These are phyloP conservation scores for Rotaria macrura DNA, from an alignment of 2,888 invertebrate genomes.

Conservation along the genomic window DNA sequence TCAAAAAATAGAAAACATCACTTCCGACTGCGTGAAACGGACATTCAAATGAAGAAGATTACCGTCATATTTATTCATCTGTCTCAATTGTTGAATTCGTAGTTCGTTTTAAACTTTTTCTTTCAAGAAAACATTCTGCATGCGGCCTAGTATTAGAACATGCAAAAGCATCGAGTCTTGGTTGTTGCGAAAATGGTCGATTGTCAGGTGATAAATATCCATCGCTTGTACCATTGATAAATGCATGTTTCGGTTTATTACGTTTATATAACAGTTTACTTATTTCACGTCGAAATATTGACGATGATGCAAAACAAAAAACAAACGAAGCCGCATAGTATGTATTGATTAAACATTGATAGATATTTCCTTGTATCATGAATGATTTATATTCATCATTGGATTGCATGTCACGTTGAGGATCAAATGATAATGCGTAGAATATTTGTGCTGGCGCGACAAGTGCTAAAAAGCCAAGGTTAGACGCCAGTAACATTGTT, in stretches of 20 bases:
- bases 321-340: neutral
- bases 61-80: neutral
- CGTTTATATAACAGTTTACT: neutral
- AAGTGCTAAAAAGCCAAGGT: neutral
- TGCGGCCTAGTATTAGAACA: neutral
- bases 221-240: neutral
- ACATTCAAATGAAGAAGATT: neutral
- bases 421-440: neutral
- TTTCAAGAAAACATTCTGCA: neutral
- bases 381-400: neutral
- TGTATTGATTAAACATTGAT: conserved; percentile 14
- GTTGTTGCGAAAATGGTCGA: neutral
- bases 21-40: neutral
- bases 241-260: neutral
- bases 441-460: conserved; percentile 1
- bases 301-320: conserved; percentile 16
- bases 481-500: neutral
- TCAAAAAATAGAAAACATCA: neutral
- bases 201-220: neutral
- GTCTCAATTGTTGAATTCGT: neutral
- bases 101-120: neutral
- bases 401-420: neutral
- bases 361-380: neutral
- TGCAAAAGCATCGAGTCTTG: neutral
- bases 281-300: neutral